phyloP scores from a whole-genome alignment of 2,797 vertebrate species.

The Lagodon rhomboides region DNA sequence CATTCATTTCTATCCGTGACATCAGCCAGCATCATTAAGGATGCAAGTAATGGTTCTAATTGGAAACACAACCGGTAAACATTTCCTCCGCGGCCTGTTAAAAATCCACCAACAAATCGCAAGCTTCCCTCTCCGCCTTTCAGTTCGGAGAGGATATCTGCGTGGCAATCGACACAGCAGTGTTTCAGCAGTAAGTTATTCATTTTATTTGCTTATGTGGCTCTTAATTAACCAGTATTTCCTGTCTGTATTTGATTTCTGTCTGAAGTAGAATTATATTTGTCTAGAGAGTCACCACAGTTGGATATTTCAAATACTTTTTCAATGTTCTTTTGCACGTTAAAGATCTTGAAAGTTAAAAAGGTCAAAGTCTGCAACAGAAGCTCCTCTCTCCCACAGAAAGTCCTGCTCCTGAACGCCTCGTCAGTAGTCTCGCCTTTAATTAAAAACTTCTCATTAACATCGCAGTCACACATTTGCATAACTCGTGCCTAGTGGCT shows the following conservation, averaged over 20 bases:
- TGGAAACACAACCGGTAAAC: slow-evolving; percentile 46
- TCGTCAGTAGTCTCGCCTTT: too few relatives aligned
- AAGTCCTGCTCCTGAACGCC: too few relatives aligned
- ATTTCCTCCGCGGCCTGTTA: slow-evolving; percentile 44
- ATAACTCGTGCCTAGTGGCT: too few relatives aligned
- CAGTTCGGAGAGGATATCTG: background rate
- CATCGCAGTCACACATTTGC: too few relatives aligned
- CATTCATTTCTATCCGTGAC: slow-evolving; percentile 16
- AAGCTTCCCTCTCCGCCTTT: slow-evolving; percentile 14
- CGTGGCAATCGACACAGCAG: background rate
- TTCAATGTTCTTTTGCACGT: too few relatives aligned
- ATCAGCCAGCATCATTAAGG: slow-evolving; percentile 45
- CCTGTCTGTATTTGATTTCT: background rate
- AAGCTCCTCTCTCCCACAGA: too few relatives aligned
- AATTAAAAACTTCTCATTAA: too few relatives aligned
- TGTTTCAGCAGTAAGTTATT: background rate
- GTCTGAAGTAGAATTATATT: background rate
- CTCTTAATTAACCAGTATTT: background rate
- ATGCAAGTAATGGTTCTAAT: slow-evolving; percentile 32
- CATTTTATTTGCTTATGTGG: slow-evolving; percentile 9
- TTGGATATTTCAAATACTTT: background rate
- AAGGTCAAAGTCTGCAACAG: too few relatives aligned
- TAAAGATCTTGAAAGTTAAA: too few relatives aligned
- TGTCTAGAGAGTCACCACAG: background rate
- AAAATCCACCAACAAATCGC: slow-evolving; percentile 42